phyloP scores from a whole-genome alignment of 2,113 vertebrate genomes.

The Pseudois nayaur region DNA sequence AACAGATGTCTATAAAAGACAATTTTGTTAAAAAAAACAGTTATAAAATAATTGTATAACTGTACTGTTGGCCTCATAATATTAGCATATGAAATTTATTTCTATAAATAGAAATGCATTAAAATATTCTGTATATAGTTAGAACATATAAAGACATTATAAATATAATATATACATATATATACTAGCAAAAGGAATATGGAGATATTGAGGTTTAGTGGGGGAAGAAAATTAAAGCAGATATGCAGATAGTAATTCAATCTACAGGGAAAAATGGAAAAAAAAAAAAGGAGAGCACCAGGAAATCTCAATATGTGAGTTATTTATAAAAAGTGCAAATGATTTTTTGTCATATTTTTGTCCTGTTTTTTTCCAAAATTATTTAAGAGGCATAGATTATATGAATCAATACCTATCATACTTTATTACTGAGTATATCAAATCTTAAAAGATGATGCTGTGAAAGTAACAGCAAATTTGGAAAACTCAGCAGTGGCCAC shows the following conservation, averaged over 20 bases:
- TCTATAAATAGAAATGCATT: background rate
- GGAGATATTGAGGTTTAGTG: background rate
- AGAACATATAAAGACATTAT: background rate
- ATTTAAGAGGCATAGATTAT: background rate
- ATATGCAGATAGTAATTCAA: background rate
- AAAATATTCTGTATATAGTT: background rate
- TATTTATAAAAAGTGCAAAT: background rate
- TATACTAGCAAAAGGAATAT: background rate
- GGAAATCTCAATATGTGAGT: background rate
- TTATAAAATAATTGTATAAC: background rate
- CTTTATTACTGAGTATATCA: background rate
- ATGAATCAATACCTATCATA: background rate
- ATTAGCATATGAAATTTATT: background rate
- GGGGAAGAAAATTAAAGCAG: background rate
- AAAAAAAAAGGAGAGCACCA: background rate
- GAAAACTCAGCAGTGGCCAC: background rate
- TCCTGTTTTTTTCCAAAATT: background rate
- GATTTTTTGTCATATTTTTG: background rate
- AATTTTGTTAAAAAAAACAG: background rate
- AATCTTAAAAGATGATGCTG: background rate
- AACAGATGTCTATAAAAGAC: background rate
- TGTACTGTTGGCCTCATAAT: background rate
- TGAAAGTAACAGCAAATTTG: background rate
- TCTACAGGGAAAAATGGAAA: background rate
- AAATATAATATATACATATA: background rate